Conservation (phyloP, 2,797 vertebrate species). For the Linurgus olivaceus region DNA sequence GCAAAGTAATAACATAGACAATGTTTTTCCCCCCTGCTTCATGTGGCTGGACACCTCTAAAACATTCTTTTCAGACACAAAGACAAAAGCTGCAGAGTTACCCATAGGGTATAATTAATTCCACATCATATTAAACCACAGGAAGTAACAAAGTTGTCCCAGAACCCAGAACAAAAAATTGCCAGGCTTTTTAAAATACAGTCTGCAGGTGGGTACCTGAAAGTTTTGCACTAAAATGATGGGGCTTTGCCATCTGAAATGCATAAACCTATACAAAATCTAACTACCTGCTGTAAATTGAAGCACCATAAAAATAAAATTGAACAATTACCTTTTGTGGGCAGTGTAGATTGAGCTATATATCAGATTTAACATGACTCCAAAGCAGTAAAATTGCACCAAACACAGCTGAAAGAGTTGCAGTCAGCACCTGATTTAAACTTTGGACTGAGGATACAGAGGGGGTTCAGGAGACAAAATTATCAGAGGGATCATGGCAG, state of each 20-base stretch:
- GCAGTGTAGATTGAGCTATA: conserved; percentile 11
- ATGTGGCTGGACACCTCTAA: not conserved
- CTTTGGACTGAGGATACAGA: not conserved
- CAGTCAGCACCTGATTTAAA: conserved; percentile 18
- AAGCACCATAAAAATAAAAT: conserved; percentile 49
- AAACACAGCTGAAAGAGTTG: conserved; percentile 12
- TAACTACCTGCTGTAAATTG: conserved; percentile 48
- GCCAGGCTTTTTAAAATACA: not conserved
- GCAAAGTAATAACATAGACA: not conserved
- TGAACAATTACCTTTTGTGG: conserved; percentile 41
- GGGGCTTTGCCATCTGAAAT: conserved; percentile 29
- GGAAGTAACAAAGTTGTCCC: not conserved
- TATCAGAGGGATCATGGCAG: not conserved
- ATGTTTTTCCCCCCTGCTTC: not conserved
- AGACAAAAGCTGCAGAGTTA: conserved; percentile 3
- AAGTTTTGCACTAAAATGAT: conserved; percentile 37
- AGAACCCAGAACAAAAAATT: not conserved
- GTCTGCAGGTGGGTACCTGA: conserved; percentile 40
- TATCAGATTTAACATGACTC: conserved; percentile 27
- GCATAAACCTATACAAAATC: conserved; percentile 6
- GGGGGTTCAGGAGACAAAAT: not conserved
- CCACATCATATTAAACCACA: not conserved
- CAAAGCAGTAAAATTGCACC: conserved; percentile 25
- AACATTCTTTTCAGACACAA: not conserved
- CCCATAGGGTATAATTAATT: not conserved